phyloP scores from a whole-genome alignment of 1,140 invertebrate species.

The Armadillidium nasatum region DNA sequence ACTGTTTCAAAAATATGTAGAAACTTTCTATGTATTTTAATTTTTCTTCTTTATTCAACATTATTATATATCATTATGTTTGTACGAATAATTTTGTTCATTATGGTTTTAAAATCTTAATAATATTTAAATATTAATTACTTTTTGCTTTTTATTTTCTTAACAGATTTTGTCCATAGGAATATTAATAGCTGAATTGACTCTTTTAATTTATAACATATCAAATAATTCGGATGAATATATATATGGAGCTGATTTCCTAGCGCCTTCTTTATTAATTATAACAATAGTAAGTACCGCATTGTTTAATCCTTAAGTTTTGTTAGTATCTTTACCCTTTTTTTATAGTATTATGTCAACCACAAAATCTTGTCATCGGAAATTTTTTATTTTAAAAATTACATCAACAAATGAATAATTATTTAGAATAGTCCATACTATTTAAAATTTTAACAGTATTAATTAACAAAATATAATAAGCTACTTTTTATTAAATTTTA shows the following conservation, averaged over 20 bases:
- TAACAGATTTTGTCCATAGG: conserved; percentile 40
- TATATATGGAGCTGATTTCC: conserved; percentile 42
- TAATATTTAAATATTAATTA: not conserved
- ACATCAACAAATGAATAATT: too few relatives aligned
- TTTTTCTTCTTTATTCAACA: not conserved
- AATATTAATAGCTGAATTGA: not conserved
- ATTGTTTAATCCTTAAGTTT: not conserved
- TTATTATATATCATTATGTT: not conserved
- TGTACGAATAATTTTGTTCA: not conserved
- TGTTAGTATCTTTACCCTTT: too few relatives aligned
- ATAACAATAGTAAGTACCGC: conserved; percentile 45
- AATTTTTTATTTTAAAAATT: too few relatives aligned
- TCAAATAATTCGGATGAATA: conserved; percentile 20
- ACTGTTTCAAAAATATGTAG: too few relatives aligned
- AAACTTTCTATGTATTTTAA: not conserved
- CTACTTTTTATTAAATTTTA: too few relatives aligned
- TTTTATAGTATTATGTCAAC: too few relatives aligned
- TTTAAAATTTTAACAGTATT: too few relatives aligned
- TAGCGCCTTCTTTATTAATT: conserved; percentile 46
- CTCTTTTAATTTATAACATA: conserved; percentile 14
- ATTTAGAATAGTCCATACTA: too few relatives aligned
- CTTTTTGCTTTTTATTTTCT: conserved; percentile 14
- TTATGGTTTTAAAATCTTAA: not conserved
- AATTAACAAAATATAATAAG: too few relatives aligned
- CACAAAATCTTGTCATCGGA: too few relatives aligned